Evolutionary conservation across 1,140 invertebrate species (phyloP).

Genomic region (Macrocentrus cingulum): DNA sequence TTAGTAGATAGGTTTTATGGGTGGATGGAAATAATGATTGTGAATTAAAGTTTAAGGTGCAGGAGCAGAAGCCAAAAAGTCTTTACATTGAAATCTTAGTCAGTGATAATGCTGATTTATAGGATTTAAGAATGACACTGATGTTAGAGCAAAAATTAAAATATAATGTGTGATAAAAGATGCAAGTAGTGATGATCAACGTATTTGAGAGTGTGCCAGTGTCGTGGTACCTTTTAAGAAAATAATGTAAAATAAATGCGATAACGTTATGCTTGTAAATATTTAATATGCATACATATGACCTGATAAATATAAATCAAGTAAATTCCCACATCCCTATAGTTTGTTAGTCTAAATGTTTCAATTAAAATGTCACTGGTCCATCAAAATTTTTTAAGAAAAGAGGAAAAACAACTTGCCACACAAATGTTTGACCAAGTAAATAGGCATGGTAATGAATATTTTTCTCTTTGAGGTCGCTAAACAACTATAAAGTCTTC

Average conservation of each 20-base stretch:
- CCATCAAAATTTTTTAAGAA: not conserved
- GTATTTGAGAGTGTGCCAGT: conserved; percentile 17
- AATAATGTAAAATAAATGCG: conserved; percentile 57
- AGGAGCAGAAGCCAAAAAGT: too few species aligned
- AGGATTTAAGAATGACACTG: not conserved
- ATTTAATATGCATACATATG: conserved; percentile 12
- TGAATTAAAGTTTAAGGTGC: not conserved
- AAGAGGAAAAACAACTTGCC: conserved; percentile 15
- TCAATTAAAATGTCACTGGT: not conserved
- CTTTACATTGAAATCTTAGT: not conserved
- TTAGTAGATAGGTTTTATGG: too few species aligned
- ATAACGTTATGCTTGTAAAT: conserved; percentile 56
- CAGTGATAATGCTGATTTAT: not conserved
- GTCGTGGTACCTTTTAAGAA: conserved; percentile 19
- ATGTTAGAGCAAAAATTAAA: conserved; percentile 7
- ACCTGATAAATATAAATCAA: conserved; percentile 9
- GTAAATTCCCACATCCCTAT: not conserved
- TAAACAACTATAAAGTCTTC: conserved; percentile 2
- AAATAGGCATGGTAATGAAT: conserved; percentile 44
- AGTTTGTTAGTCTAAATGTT: conserved; percentile 6
- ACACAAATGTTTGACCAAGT: conserved; percentile 45
- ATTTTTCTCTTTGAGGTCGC: conserved; percentile 40
- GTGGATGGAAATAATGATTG: not conserved
- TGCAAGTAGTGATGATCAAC: not conserved
- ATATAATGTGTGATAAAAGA: conserved; percentile 15